phyloP scores from a whole-genome alignment of 2,888 invertebrate genomes.

The Pasiphila rectangulata region DNA sequence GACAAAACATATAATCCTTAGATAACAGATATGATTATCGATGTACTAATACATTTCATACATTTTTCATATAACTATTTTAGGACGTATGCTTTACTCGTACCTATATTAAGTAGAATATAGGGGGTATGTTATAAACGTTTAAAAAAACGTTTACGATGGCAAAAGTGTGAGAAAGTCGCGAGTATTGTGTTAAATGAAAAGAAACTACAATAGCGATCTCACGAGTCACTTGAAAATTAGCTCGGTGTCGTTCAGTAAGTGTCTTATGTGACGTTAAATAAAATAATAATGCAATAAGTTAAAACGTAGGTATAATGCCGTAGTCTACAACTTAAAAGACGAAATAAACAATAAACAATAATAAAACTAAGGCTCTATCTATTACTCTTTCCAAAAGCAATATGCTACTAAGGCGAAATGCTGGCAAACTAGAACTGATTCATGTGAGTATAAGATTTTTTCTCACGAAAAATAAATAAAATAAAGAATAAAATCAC shows the following conservation, averaged over 20 bases:
- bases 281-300: slow-evolving; percentile 20
- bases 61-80: background rate
- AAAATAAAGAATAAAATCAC: slow-evolving; percentile 26
- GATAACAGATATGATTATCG: too few relatives aligned
- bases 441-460: slow-evolving; percentile 31
- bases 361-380: slow-evolving; percentile 24
- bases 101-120: slow-evolving; percentile 1
- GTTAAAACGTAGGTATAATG: slow-evolving; percentile 38
- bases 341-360: slow-evolving; percentile 34
- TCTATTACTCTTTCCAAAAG: slow-evolving; percentile 11
- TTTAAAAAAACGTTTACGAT: slow-evolving; percentile 14
- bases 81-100: too few relatives aligned
- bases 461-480: slow-evolving; percentile 3
- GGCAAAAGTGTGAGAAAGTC: slow-evolving; percentile 31
- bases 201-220: slow-evolving; percentile 26
- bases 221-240: slow-evolving; percentile 34
- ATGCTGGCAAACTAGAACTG: slow-evolving; percentile 14
- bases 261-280: slow-evolving; percentile 2
- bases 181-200: slow-evolving; percentile 24
- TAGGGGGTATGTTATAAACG: slow-evolving; percentile 13
- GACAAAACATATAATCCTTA: too few relatives aligned
- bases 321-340: slow-evolving; percentile 44
- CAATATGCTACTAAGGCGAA: background rate
- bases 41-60: too few relatives aligned
- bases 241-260: slow-evolving; percentile 18